Percentiles rank a stretch among this genome's conserved stretches.
Evolutionary conservation across 2,113 vertebrate genomes (phyloP).

Genomic region (Ibidorhyncha struthersii): DNA sequence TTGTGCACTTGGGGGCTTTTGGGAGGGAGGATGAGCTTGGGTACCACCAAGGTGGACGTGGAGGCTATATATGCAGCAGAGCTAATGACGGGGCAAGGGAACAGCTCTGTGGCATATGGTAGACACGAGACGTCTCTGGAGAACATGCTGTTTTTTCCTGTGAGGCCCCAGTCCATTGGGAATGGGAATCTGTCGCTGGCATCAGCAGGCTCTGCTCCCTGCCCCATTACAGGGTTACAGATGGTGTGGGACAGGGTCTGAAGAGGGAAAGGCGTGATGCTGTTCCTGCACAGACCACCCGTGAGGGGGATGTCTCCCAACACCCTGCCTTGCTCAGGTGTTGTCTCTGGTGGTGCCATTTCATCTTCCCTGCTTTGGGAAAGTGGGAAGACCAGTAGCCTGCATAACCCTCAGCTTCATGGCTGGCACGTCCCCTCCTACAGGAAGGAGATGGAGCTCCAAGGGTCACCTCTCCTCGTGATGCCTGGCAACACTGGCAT

Average conservation of each 20-base stretch:
- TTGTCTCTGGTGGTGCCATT: background rate
- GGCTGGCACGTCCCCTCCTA: background rate
- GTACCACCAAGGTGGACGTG: background rate
- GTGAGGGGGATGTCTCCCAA: rapidly evolving
- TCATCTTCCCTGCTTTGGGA: background rate
- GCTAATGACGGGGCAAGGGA: background rate
- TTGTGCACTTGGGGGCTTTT: background rate
- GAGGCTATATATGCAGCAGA: rapidly evolving
- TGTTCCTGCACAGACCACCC: background rate
- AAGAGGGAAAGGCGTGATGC: background rate
- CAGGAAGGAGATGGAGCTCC: background rate
- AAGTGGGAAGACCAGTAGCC: background rate
- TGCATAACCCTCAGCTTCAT: background rate
- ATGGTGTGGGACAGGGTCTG: background rate
- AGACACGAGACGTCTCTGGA: background rate
- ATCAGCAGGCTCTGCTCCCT: background rate
- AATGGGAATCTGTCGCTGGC: background rate
- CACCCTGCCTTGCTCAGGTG: background rate
- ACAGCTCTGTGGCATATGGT: background rate
- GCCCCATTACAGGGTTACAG: background rate
- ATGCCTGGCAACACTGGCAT: background rate
- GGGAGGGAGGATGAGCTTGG: background rate
- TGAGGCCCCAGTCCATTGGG: background rate
- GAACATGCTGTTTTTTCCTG: background rate
- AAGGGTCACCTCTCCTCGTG: rapidly evolving